Evolutionary conservation across 1,140 invertebrate species (phyloP).

Genomic region (Helicoverpa zea): DNA sequence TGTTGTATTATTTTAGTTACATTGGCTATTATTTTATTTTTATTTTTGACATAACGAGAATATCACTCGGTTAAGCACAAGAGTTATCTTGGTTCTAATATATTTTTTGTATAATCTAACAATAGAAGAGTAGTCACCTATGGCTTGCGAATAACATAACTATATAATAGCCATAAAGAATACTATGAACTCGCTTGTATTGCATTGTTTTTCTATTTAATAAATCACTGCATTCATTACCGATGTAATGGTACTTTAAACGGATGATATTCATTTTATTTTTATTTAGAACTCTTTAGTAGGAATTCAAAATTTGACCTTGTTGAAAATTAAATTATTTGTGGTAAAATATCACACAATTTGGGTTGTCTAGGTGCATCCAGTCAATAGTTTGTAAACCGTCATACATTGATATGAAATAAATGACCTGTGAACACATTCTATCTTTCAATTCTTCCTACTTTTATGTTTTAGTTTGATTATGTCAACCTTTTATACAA

Average conservation of each 20-base stretch:
- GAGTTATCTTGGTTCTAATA: slow-evolving; percentile 73
- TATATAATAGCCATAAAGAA: slow-evolving; percentile 83
- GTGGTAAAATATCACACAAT: slow-evolving; percentile 23
- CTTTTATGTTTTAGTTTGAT: neutral
- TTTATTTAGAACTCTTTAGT: slow-evolving; percentile 37
- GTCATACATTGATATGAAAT: slow-evolving; percentile 72
- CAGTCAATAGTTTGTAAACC: slow-evolving; percentile 66
- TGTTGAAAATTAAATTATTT: slow-evolving; percentile 47
- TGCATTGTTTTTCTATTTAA: slow-evolving; percentile 82
- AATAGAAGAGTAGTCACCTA: slow-evolving; percentile 80
- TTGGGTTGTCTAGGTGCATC: slow-evolving; percentile 53
- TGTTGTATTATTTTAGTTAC: slow-evolving; percentile 70
- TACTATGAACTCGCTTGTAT: slow-evolving; percentile 82
- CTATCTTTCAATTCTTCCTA: slow-evolving; percentile 52
- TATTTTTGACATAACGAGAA: slow-evolving; percentile 65
- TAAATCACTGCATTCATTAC: slow-evolving; percentile 62
- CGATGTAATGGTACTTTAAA: slow-evolving; percentile 47
- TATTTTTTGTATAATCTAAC: slow-evolving; percentile 83
- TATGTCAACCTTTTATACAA: no score
- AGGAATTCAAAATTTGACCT: slow-evolving; percentile 53
- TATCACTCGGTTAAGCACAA: slow-evolving; percentile 69
- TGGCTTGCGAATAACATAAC: slow-evolving; percentile 86
- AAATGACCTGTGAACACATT: slow-evolving; percentile 79
- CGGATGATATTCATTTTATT: slow-evolving; percentile 52
- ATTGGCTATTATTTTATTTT: slow-evolving; percentile 71